Evolutionary conservation across 1,140 invertebrate species (phyloP).

Genomic region (Agrilus planipennis): DNA sequence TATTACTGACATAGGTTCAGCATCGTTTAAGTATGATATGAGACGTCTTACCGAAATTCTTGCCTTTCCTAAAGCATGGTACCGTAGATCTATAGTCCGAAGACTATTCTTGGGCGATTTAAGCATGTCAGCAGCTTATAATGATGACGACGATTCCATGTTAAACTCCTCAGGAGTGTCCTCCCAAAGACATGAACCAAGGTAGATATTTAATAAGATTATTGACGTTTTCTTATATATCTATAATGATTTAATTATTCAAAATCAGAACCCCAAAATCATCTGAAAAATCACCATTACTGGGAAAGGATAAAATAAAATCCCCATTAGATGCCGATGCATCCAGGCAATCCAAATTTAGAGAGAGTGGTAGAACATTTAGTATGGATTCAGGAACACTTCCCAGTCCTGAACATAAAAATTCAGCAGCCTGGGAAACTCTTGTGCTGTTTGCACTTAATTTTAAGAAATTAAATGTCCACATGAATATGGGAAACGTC

Average conservation of each 20-base stretch:
- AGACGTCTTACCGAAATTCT: slow-evolving; percentile 92
- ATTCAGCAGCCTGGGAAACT: slow-evolving; percentile 77
- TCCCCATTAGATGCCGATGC: slow-evolving; percentile 41
- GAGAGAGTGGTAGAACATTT: slow-evolving; percentile 41
- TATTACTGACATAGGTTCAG: slow-evolving; percentile 93
- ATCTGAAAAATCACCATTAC: slow-evolving; percentile 22
- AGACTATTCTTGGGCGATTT: slow-evolving; percentile 87
- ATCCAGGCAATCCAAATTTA: slow-evolving; percentile 36
- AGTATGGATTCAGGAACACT: slow-evolving; percentile 37
- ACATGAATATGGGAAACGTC: slow-evolving; percentile 98
- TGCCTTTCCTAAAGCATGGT: slow-evolving; percentile 97
- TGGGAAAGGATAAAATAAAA: slow-evolving; percentile 39
- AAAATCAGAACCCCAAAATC: slow-evolving; percentile 3
- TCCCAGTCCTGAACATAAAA: slow-evolving; percentile 38
- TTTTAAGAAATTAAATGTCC: slow-evolving; percentile 87
- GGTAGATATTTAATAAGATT: slow-evolving; percentile 1
- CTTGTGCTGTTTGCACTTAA: slow-evolving; percentile 91
- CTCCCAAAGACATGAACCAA: slow-evolving; percentile 19
- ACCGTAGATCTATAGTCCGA: slow-evolving; percentile 81
- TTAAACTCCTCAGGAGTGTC: slow-evolving; percentile 20
- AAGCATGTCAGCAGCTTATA: slow-evolving; percentile 38
- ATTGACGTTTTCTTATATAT: background rate
- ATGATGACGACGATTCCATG: slow-evolving; percentile 24
- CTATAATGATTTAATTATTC: background rate
- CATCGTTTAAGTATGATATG: slow-evolving; percentile 99